Percentiles rank a stretch among this genome's conserved stretches.
Conservation (phyloP, 1,140 invertebrate species). For the Globodera rostochiensis region DNA sequence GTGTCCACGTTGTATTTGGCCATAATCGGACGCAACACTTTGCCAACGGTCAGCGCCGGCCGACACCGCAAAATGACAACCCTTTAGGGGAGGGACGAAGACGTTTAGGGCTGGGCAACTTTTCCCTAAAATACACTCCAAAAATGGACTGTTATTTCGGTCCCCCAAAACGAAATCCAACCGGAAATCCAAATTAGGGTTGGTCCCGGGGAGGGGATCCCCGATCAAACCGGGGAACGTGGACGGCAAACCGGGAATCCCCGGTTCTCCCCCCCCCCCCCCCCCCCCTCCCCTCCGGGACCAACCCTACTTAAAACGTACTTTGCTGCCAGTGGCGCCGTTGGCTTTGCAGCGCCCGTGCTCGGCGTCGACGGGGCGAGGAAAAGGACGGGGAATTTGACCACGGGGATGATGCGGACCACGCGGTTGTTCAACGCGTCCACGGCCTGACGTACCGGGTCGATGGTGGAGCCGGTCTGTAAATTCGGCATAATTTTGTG, state of each 20-base stretch:
- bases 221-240: too few relatives aligned
- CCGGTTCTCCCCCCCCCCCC: too few relatives aligned
- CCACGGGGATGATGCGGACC: slow-evolving; percentile 56
- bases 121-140: too few relatives aligned
- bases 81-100: slow-evolving; percentile 13
- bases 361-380: slow-evolving; percentile 48
- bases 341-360: slow-evolving; percentile 19
- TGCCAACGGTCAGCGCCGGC: slow-evolving; percentile 54
- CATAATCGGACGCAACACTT: slow-evolving; percentile 55
- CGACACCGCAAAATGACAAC: slow-evolving; percentile 58
- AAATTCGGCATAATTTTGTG: too few relatives aligned
- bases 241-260: too few relatives aligned
- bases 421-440: slow-evolving; percentile 60
- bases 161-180: too few relatives aligned
- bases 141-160: too few relatives aligned
- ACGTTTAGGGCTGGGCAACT: background rate
- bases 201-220: background rate
- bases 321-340: slow-evolving; percentile 48
- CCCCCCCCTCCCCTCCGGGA: background rate
- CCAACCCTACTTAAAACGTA: slow-evolving; percentile 10
- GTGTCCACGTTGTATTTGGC: slow-evolving; percentile 58
- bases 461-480: slow-evolving; percentile 59
- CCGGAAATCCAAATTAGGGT: too few relatives aligned
- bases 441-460: slow-evolving; percentile 59
- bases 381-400: slow-evolving; percentile 58